Conservation (phyloP, 2,888 invertebrate genomes). For the Aleiodes testaceus region DNA sequence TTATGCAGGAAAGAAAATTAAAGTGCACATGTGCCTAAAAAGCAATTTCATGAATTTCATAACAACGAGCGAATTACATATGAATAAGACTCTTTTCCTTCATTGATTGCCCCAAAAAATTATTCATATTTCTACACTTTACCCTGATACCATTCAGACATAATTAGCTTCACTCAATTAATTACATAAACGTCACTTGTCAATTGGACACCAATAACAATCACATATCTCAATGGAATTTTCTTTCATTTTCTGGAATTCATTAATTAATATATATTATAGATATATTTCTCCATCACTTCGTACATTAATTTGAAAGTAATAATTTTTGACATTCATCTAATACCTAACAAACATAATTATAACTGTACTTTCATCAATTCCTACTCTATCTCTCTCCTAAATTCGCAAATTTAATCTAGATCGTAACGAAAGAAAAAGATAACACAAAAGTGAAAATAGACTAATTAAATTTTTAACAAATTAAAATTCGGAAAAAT, state of each 20-base stretch:
- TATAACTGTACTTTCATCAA: too few species aligned
- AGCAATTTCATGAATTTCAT: slow-evolving; percentile 25
- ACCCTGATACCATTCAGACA: slow-evolving; percentile 38
- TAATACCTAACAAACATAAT: too few species aligned
- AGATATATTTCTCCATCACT: too few species aligned
- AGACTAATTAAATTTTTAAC: neutral
- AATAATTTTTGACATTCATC: too few species aligned
- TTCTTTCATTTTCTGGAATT: neutral
- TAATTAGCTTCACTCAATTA: neutral
- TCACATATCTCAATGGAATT: slow-evolving; percentile 25
- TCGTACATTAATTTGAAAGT: too few species aligned
- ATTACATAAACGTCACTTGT: neutral
- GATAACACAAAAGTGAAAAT: too few species aligned
- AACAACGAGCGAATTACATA: slow-evolving; percentile 1
- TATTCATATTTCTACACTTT: slow-evolving; percentile 1
- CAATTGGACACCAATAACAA: slow-evolving; percentile 7
- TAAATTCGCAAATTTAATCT: too few species aligned
- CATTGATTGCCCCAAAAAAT: neutral
- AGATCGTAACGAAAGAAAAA: too few species aligned
- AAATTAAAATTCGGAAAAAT: slow-evolving; percentile 7
- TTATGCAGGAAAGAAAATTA: slow-evolving; percentile 9
- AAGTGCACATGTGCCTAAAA: slow-evolving; percentile 29
- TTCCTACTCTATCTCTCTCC: too few species aligned
- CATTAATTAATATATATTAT: too few species aligned
- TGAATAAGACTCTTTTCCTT: neutral